Evolutionary conservation across 30 jellyfish, hydroid and myxozoan genomes (phyloP), one percentile per base, ranked within the genome.

Genomic region (Chironex yamaguchii): DNA sequence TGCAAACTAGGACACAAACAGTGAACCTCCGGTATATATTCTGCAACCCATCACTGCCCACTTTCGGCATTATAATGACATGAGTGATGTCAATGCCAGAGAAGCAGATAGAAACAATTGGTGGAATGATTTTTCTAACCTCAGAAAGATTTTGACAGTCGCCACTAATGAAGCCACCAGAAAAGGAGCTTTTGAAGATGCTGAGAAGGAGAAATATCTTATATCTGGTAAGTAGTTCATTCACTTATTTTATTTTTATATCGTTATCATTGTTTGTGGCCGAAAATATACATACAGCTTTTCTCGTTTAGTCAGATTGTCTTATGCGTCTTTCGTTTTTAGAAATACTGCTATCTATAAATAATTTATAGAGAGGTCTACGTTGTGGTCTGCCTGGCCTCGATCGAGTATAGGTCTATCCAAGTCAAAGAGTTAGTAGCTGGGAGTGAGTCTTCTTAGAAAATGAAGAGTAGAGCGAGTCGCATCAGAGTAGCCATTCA

Each of bases 31-130:
- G 1, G 90, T 75, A 0, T 81, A 79, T 28, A 88, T 89, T 72
- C 97, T 89, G 31, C 97, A 89, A 78, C 97, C 97, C 36, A 80
- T 89, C 75, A 79, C 85, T 74, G 71, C 97, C 21, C 90, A 77
- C 52, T 66, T 79, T 24, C 93, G 90, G 4, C 90, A 89, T 70
- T 89, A 62, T 35, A 62, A 67, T 49, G 81, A 81, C 62, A 33
- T 33, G 28, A n/a, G 81, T 22, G 87, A 89, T 42, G 89, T 76
- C 24, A 51, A 73, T 11, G 49, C 52, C 1, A 31, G 88, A 29
- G 29, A 71, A 22, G 17, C 6, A 65, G 97, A 87, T 25, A 66
- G 68, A 20, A 29, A 54, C 9, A 87, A 70, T 22, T 89, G 97
- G 97, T 31, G 14, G 23, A 34, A 71, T 17, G 70, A 48, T n/a